Base-by-base conservation (phyloP, 2,113 vertebrate species). In the Scophthalmus maximus region DNA sequence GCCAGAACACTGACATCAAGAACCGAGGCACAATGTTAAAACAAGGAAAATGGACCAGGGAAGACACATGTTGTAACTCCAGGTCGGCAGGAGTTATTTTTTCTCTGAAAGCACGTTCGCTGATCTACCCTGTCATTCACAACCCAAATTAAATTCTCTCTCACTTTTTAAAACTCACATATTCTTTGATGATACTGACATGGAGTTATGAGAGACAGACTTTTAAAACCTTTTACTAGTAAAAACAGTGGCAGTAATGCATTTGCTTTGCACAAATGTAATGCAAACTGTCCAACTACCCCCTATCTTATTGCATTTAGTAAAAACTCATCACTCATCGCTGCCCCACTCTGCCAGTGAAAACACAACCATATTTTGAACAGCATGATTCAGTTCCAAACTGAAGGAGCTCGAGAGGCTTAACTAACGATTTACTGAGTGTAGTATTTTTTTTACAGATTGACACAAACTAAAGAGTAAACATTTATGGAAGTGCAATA, bases 251-350 rank as follows among this genome's bases (percentile, higher is more conserved):
- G n/a, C n/a, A n/a, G n/a, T n/a, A n/a, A n/a, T n/a, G n/a, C 30
- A 32, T 32, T 12, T 44, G 42, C 17, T 44, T 14, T 14, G 1
- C 20, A 25, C 20, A 34, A 44, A 36, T 9, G 2, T 15, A n/a
- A 55, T 56, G 12, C 49, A 55, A 25, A 63, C 50, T 27, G 4
- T 8, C 15, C 1, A 17, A 42, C 38, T n/a, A n/a, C n/a, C n/a
- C n/a, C n/a, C n/a, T n/a, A n/a, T n/a, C n/a, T n/a, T n/a, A n/a
- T n/a, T n/a, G n/a, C n/a, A n/a, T n/a, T n/a, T n/a, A n/a, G n/a
- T n/a, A n/a, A n/a, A n/a, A n/a, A n/a, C n/a, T n/a, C 50, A 53
- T 22, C 52, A 38, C 60, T n/a, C 38, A 18, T 7, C 58, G 47
- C 22, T 5, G 30, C 9, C 46, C 15, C 36, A n/a, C n/a, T n/a